These are phyloP conservation scores for Zenarchopterus dispar DNA, from an alignment of 2,797 vertebrate species.

Conservation along the genomic window DNA sequence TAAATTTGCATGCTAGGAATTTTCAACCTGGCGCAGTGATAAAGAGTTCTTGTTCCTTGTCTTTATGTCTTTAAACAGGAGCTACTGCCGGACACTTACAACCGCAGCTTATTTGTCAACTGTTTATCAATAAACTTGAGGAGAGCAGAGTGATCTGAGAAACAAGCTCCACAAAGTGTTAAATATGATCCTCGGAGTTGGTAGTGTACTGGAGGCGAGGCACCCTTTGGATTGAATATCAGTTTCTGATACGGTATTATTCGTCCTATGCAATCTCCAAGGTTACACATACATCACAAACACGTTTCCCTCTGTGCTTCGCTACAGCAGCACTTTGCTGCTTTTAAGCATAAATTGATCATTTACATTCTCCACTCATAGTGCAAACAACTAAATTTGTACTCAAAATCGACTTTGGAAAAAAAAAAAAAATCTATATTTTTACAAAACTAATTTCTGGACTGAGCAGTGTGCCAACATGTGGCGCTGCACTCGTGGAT, in stretches of 20 bases:
- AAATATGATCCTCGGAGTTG: constrained; percentile 24
- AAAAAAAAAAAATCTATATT: not conserved
- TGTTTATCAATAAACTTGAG: constrained; percentile 3
- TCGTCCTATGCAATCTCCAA: constrained; percentile 5
- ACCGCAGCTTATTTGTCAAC: constrained; percentile 4
- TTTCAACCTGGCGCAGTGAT: constrained; percentile 39
- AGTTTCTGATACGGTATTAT: not conserved
- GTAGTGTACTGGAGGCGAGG: constrained; percentile 45
- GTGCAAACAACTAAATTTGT: constrained; percentile 42
- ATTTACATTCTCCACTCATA: constrained; percentile 48
- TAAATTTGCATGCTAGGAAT: constrained; percentile 47
- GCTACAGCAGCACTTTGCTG: constrained; percentile 21
- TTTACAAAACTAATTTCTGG: constrained; percentile 6
- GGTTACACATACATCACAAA: not conserved
- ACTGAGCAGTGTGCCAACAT: constrained; percentile 7
- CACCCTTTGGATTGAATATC: constrained; percentile 20
- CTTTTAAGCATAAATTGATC: constrained; percentile 17
- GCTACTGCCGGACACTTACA: constrained; percentile 36
- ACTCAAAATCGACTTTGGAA: not conserved
- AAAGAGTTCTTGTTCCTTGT: constrained; percentile 13
- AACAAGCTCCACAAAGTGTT: not conserved
- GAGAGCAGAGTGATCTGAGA: constrained; percentile 6
- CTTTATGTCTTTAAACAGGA: constrained; percentile 13
- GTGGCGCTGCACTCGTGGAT: constrained; percentile 4
- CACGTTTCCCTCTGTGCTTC: constrained; percentile 21